These are phyloP conservation scores for Calliphora vomitoria DNA, from an alignment of 2,888 invertebrate species.

Conservation along the genomic window DNA sequence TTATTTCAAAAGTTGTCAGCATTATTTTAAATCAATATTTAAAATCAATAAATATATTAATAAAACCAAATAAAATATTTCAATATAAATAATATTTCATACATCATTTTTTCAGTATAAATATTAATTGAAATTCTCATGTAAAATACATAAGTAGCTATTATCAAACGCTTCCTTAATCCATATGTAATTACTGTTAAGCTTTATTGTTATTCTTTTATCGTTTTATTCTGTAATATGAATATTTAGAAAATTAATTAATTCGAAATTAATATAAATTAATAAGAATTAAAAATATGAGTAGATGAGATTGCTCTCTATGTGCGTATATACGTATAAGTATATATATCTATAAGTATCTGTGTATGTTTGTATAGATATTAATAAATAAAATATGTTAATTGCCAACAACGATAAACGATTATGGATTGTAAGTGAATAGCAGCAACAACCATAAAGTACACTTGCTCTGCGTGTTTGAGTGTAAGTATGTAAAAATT, in stretches of 20 bases:
- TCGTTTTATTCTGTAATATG: not conserved
- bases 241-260: not conserved
- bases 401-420: not conserved
- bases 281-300: not conserved
- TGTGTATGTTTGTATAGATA: not conserved
- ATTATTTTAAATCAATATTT: no score
- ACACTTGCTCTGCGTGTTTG: not conserved
- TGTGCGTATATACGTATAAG: not conserved
- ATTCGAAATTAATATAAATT: not conserved
- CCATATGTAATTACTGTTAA: not conserved
- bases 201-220: not conserved
- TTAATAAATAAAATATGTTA: not conserved
- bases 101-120: no score
- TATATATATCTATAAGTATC: not conserved
- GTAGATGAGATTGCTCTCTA: not conserved
- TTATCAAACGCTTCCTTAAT: not conserved
- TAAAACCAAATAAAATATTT: no score
- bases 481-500: not conserved
- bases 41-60: no score
- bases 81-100: no score
- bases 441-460: not conserved
- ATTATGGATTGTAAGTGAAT: not conserved
- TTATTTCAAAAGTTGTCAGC: no score
- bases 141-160: no score
- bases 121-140: no score